A percentile compares a stretch with the other conserved stretches of the same genome.
These are phyloP conservation scores for Rhopalosiphum padi DNA, from an alignment of 1,140 invertebrate genomes.

Conservation along the genomic window DNA sequence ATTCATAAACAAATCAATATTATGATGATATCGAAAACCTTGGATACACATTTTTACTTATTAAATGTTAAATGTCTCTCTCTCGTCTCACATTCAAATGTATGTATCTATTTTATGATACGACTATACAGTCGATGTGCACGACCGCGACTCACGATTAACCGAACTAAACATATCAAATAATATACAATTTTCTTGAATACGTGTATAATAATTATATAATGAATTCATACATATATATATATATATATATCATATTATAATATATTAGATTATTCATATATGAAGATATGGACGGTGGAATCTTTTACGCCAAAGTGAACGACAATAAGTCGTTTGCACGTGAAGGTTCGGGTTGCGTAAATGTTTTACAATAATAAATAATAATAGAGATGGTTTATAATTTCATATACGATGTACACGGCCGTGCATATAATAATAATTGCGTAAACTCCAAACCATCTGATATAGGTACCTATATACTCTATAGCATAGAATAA, in stretches of 20 bases:
- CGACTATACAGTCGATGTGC: background rate
- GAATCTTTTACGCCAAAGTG: background rate
- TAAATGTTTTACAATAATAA: background rate
- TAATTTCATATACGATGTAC: background rate
- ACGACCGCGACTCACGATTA: background rate
- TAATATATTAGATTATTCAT: background rate
- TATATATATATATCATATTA: background rate
- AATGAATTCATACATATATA: background rate
- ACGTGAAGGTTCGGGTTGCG: background rate
- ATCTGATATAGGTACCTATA: too few species aligned
- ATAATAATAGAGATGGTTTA: background rate
- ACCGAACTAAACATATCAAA: background rate
- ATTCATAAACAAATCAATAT: too few species aligned
- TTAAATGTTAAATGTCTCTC: background rate
- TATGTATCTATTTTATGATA: background rate
- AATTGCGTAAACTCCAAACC: background rate
- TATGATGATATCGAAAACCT: background rate
- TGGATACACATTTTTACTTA: background rate
- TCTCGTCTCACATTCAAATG: background rate
- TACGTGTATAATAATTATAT: background rate
- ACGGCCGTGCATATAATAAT: background rate
- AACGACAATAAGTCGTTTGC: background rate
- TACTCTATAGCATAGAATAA: background rate
- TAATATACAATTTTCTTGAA: background rate
- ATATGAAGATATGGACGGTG: background rate